Evolutionary conservation across 1,140 invertebrate species (phyloP), one percentile per base, ranked within the genome.

Genomic region (Tribolium castaneum): DNA sequence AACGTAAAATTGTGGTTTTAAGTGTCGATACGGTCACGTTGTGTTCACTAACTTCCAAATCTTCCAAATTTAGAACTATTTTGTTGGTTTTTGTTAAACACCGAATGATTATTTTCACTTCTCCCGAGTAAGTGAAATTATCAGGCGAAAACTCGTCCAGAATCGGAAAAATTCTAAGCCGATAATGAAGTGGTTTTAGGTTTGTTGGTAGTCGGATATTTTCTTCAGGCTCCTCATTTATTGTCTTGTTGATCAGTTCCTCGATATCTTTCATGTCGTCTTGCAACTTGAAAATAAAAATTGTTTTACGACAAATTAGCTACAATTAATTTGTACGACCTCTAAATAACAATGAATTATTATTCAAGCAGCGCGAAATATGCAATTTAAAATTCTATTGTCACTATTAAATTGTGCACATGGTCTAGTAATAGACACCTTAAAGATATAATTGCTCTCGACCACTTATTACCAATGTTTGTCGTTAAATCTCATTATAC

Each of bases 51-150:
- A 85, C 82, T 2, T 80, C 22, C 6, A 85, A 54, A 45, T 84
- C 79, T 14, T 85, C 84, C 34, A 75, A 75, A 75, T 85, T 81
- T 13, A 85, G 45, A 6, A 84, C 45, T 6, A 85, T 84, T 77
- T 80, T 81, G 49, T 84, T 81, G 6, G 84, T 83, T 54, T 70
- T 56, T 78, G 77, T 50, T 7, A 72, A 78, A 22, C 83, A 83
- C 19, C 62, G 16, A 13, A 85, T 72, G 10, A 77, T 16, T 7
- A 85, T 85, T 52, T 78, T 76, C 0, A 84, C 83, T 66, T 78
- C 59, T 1, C 82, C 84, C 4, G 80, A 80, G 66, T 83, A 85
- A 0, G 83, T 83, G 51, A 85, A 84, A 78, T 85, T 84, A 10
- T 83, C 77, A 4, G 70, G 45, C 3, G 59, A 66, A 14, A 76